Conservation (phyloP, 1,140 invertebrate species). For the Leptopilina clavipes region DNA sequence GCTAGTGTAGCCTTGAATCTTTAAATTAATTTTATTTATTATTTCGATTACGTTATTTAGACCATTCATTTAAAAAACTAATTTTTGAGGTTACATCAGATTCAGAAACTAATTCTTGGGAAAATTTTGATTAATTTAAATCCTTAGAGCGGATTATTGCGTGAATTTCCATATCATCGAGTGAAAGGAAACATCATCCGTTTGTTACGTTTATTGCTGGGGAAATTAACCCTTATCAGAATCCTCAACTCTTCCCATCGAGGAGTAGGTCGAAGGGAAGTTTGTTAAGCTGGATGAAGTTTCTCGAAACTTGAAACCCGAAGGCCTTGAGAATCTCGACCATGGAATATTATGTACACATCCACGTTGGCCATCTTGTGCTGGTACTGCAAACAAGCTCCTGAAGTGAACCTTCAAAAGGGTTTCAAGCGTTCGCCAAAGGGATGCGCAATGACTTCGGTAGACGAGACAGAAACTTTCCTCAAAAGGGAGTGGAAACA, state of each 20-base stretch:
- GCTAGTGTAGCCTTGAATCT: too few relatives aligned
- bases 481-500: background rate
- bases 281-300: constrained; percentile 17
- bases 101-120: too few relatives aligned
- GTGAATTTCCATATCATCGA: too few relatives aligned
- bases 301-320: constrained; percentile 1
- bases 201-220: background rate
- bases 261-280: background rate
- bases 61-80: too few relatives aligned
- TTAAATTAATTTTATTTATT: too few relatives aligned
- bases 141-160: too few relatives aligned
- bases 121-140: too few relatives aligned
- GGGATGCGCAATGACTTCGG: constrained; percentile 3
- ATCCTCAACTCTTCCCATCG: background rate
- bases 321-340: constrained; percentile 21
- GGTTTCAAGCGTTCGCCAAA: background rate
- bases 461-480: background rate
- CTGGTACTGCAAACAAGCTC: background rate
- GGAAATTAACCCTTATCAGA: constrained; percentile 11
- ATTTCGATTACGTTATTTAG: too few relatives aligned
- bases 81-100: too few relatives aligned
- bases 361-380: constrained; percentile 13
- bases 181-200: background rate
- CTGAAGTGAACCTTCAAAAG: background rate
- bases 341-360: constrained; percentile 2